Conservation (phyloP, 1,140 invertebrate genomes). For the Zaprionus capensis region DNA sequence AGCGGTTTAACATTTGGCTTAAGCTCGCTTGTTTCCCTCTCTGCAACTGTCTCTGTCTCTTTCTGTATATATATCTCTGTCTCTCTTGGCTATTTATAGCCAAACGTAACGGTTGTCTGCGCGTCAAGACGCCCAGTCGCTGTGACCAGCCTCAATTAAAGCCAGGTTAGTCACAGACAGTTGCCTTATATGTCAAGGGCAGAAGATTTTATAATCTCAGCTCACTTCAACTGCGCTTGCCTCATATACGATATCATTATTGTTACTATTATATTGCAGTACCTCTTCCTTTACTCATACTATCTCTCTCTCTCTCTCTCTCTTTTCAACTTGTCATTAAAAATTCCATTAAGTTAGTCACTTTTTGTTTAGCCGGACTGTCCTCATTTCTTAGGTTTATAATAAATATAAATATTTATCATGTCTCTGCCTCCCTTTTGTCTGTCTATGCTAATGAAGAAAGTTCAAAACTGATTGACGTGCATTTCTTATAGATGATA, state of each 20-base stretch:
- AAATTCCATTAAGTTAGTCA: slow-evolving; percentile 66
- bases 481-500: slow-evolving; percentile 21
- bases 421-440: slow-evolving; percentile 22
- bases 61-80: background rate
- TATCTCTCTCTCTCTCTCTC: background rate
- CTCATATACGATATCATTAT: slow-evolving; percentile 41
- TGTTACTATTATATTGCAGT: slow-evolving; percentile 27
- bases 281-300: background rate
- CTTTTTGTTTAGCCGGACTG: slow-evolving; percentile 37
- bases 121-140: slow-evolving; percentile 19
- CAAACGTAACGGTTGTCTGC: slow-evolving; percentile 1
- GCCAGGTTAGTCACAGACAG: slow-evolving; percentile 68
- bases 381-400: slow-evolving; percentile 50
- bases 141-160: slow-evolving; percentile 60
- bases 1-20: slow-evolving; percentile 47
- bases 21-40: slow-evolving; percentile 16
- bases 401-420: slow-evolving; percentile 73
- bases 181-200: slow-evolving; percentile 74
- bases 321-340: slow-evolving; percentile 29
- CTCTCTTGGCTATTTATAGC: slow-evolving; percentile 1
- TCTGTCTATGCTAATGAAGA: slow-evolving; percentile 55
- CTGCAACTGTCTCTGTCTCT: background rate
- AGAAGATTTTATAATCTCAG: slow-evolving; percentile 38
- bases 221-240: slow-evolving; percentile 36
- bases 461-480: slow-evolving; percentile 57